A percentile compares a stretch with the other conserved stretches of the same genome.
Evolutionary conservation across 2,797 vertebrate genomes (phyloP).

Genomic region (Malacoctenus gilli): DNA sequence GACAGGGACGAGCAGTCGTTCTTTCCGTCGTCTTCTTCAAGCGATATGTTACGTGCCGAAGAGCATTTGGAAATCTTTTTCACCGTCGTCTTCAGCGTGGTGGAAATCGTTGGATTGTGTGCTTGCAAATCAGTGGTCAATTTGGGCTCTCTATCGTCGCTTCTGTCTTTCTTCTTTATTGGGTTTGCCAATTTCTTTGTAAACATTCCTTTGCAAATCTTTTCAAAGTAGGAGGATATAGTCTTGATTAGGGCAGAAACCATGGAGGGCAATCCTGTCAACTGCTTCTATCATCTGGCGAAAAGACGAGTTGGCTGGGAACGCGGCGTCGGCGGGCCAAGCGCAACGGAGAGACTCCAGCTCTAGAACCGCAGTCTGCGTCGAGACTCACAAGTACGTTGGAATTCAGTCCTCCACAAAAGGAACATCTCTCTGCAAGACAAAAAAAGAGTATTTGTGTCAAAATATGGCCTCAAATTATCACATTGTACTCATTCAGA

Average conservation of each 20-base stretch:
- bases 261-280: constrained; percentile 87
- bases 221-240: constrained; percentile 91
- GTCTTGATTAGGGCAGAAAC: constrained; percentile 93
- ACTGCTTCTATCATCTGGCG: constrained; percentile 73
- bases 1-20: constrained; percentile 93
- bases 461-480: background rate
- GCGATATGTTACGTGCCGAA: constrained; percentile 89
- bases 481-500: background rate
- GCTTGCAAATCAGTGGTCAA: constrained; percentile 82
- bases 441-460: constrained; percentile 32
- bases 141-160: constrained; percentile 88
- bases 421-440: constrained; percentile 72
- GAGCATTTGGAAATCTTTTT: constrained; percentile 95
- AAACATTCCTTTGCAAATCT: constrained; percentile 99
- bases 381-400: constrained; percentile 52
- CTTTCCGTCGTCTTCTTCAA: constrained; percentile 87
- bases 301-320: constrained; percentile 59
- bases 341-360: constrained; percentile 54
- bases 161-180: constrained; percentile 93
- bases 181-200: constrained; percentile 98
- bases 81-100: constrained; percentile 93
- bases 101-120: constrained; percentile 89
- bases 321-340: constrained; percentile 51
- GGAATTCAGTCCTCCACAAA: constrained; percentile 72
- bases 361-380: constrained; percentile 55